phyloP scores from a whole-genome alignment of 2,113 vertebrate species.

The Protobothrops flavoviridis region DNA sequence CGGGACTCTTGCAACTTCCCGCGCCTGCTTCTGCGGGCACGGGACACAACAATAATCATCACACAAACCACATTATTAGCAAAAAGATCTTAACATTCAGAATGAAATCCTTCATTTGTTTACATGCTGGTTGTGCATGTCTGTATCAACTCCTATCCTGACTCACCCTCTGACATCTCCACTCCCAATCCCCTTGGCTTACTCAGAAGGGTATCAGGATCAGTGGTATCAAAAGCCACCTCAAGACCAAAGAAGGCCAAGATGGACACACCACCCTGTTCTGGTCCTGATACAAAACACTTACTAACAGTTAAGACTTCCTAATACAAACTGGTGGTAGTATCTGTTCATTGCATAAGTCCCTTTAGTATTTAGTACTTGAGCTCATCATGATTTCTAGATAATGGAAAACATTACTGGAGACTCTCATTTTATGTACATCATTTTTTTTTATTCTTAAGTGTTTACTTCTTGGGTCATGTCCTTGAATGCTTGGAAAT shows the following conservation, averaged over 20 bases:
- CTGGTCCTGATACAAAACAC: background rate
- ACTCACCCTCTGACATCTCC: background rate
- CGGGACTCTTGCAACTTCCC: too few relatives aligned
- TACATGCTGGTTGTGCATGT: background rate
- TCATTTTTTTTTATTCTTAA: background rate
- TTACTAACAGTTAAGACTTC: background rate
- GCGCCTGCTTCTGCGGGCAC: too few relatives aligned
- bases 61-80: background rate
- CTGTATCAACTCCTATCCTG: background rate
- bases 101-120: background rate
- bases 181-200: background rate
- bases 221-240: background rate
- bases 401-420: background rate
- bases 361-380: background rate
- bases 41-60: too few relatives aligned
- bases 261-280: background rate
- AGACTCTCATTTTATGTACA: background rate
- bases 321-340: background rate
- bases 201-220: background rate
- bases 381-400: background rate
- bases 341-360: background rate
- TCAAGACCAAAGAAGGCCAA: background rate
- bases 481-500: background rate
- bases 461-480: background rate
- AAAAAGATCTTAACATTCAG: background rate